Conservation (phyloP, 2,888 invertebrate species). For the Epirrhoe tristata region DNA sequence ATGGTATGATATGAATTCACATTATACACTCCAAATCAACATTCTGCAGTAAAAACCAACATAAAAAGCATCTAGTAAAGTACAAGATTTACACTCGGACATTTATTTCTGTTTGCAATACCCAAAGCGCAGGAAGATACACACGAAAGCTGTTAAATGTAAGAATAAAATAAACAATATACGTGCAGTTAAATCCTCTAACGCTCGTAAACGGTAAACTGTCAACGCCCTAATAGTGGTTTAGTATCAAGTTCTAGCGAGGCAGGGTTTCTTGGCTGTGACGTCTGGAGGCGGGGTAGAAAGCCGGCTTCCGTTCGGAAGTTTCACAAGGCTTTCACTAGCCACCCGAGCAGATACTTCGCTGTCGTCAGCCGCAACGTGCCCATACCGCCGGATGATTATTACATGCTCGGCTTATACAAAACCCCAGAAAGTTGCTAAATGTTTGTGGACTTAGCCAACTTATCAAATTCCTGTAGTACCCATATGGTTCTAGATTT, state of each 20-base stretch:
- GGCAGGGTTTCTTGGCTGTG: slow-evolving; percentile 63
- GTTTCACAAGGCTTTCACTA: slow-evolving; percentile 82
- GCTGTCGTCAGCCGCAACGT: slow-evolving; percentile 45
- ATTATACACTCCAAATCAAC: neutral
- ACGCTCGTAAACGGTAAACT: slow-evolving; percentile 33
- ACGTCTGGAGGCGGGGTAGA: slow-evolving; percentile 76
- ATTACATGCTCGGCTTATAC: slow-evolving; percentile 55
- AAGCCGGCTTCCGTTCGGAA: slow-evolving; percentile 81
- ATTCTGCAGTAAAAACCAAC: slow-evolving; percentile 7
- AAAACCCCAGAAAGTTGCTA: slow-evolving; percentile 42
- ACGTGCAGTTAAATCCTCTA: slow-evolving; percentile 30
- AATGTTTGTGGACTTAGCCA: slow-evolving; percentile 31
- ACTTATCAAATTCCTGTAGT: slow-evolving; percentile 5
- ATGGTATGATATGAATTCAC: slow-evolving; percentile 20
- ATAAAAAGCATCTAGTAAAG: slow-evolving; percentile 7
- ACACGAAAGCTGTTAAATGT: neutral
- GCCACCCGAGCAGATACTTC: slow-evolving; percentile 60
- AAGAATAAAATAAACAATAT: slow-evolving; percentile 29
- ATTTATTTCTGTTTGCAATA: slow-evolving; percentile 14
- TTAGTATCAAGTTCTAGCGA: slow-evolving; percentile 33
- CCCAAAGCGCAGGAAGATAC: slow-evolving; percentile 3
- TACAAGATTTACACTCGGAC: slow-evolving; percentile 12
- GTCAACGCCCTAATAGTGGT: slow-evolving; percentile 34
- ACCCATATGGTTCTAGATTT: slow-evolving; percentile 8
- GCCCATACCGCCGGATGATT: slow-evolving; percentile 54